Percentiles rank a stretch among this genome's conserved stretches.
Evolutionary conservation across 2,888 invertebrate genomes (phyloP).

Genomic region (Lysandra coridon): DNA sequence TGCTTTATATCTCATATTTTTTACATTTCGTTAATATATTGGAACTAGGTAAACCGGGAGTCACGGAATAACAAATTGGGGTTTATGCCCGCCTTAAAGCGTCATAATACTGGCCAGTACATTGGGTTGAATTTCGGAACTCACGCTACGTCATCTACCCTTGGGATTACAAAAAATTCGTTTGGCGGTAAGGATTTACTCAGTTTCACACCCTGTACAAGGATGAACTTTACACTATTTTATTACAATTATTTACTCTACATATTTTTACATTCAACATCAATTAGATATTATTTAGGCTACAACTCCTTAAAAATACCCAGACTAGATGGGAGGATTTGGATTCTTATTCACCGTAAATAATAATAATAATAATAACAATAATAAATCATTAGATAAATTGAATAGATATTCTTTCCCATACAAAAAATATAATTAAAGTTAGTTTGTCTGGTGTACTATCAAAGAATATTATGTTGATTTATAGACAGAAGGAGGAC

Average conservation of each 20-base stretch:
- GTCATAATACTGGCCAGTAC: too few species aligned
- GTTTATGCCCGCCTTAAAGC: too few species aligned
- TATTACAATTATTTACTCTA: constrained; percentile 4
- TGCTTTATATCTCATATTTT: too few species aligned
- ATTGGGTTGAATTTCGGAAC: too few species aligned
- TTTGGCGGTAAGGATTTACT: not conserved
- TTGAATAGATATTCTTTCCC: not conserved
- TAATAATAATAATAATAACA: not conserved
- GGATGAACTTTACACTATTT: constrained; percentile 10
- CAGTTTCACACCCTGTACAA: constrained; percentile 13
- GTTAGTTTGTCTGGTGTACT: not conserved
- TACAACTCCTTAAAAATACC: constrained; percentile 20
- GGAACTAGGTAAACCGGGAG: too few species aligned
- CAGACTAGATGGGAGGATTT: constrained; percentile 4
- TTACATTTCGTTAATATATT: too few species aligned
- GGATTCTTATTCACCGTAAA: not conserved
- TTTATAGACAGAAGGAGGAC: not conserved
- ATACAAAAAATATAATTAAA: not conserved
- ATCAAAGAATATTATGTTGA: not conserved
- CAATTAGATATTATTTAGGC: constrained; percentile 29
- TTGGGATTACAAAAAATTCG: constrained; percentile 14
- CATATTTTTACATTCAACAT: constrained; percentile 20
- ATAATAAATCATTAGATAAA: not conserved
- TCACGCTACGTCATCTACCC: not conserved
- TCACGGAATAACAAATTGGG: too few species aligned